Evolutionary conservation across 2,888 invertebrate genomes (phyloP).

Genomic region (Tiphia femorata): DNA sequence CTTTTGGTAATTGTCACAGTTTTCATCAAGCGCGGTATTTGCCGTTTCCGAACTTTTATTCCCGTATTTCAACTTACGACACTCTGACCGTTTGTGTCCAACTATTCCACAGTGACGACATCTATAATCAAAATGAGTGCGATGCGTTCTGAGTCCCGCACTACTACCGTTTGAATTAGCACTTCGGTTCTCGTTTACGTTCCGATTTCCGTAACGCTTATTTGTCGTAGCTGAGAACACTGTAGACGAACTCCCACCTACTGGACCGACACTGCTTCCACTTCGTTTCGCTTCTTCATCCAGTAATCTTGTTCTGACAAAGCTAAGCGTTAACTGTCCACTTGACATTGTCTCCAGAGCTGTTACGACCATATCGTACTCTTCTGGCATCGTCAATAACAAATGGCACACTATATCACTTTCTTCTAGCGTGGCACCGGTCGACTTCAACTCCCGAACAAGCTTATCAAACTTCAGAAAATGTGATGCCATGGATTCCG

Average conservation of each 20-base stretch:
- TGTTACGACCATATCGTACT: slow-evolving; percentile 39
- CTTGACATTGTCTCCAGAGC: slow-evolving; percentile 37
- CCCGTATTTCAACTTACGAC: slow-evolving; percentile 8
- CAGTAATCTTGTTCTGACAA: slow-evolving; percentile 41
- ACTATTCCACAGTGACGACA: slow-evolving; percentile 22
- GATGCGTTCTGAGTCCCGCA: not conserved
- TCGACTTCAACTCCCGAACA: slow-evolving; percentile 33
- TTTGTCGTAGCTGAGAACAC: not conserved
- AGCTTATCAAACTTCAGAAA: slow-evolving; percentile 42
- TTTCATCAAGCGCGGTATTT: not conserved
- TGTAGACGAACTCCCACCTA: not conserved
- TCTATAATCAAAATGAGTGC: slow-evolving; percentile 4
- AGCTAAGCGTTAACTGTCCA: slow-evolving; percentile 23
- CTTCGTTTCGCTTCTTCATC: slow-evolving; percentile 37
- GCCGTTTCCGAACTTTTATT: not conserved
- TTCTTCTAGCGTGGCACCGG: slow-evolving; percentile 35
- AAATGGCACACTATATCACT: slow-evolving; percentile 41
- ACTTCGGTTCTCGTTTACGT: not conserved
- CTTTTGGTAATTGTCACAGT: not conserved
- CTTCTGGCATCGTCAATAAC: slow-evolving; percentile 35
- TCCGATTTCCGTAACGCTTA: not conserved
- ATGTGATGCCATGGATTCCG: slow-evolving; percentile 23
- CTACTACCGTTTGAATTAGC: not conserved
- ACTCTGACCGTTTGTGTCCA: slow-evolving; percentile 22
- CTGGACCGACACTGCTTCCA: not conserved